Evolutionary conservation across 2,113 vertebrate species (phyloP).

Genomic region (Numenius arquata): DNA sequence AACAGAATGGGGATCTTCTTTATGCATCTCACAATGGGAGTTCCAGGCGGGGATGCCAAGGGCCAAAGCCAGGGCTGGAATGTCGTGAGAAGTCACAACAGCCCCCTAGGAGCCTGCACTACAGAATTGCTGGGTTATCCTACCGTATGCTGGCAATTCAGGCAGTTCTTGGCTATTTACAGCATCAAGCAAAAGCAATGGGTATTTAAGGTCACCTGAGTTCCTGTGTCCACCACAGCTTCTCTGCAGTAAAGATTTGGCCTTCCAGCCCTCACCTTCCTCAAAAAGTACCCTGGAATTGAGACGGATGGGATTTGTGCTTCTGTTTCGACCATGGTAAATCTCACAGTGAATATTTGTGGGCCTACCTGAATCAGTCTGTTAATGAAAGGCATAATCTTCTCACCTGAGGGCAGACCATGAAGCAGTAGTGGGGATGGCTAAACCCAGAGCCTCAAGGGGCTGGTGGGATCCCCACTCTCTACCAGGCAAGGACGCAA

Average conservation of each 20-base stretch:
- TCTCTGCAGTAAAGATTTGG: background rate
- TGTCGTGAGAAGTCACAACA: background rate
- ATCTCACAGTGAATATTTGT: background rate
- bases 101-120: background rate
- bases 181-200: background rate
- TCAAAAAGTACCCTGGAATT: background rate
- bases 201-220: background rate
- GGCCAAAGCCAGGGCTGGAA: background rate
- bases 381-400: background rate
- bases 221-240: background rate
- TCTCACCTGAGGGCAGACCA: background rate
- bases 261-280: background rate
- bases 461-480: background rate
- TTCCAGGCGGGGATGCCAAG: background rate
- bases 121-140: background rate
- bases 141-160: accelerated
- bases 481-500: background rate
- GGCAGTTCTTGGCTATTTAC: background rate
- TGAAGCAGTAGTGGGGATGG: background rate
- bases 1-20: background rate
- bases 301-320: background rate
- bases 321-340: background rate
- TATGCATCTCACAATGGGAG: background rate
- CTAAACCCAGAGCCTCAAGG: background rate
- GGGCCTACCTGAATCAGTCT: background rate